Conservation (phyloP, 64 coral and sea anemone species). For the Actinia equina region DNA sequence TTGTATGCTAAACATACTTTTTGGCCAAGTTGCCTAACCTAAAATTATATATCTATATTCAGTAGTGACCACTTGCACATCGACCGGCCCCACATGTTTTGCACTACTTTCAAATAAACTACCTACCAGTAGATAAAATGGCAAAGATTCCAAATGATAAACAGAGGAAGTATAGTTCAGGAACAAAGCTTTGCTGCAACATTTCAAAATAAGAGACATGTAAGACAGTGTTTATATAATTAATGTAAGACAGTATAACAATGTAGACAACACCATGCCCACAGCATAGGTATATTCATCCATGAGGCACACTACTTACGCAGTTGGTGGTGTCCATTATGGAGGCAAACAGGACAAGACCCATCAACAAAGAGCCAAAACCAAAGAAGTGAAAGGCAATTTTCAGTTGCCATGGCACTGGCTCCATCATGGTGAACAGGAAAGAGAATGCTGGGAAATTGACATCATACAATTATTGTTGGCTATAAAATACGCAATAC, state of each 20-base stretch:
- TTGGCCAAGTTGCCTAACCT: no score
- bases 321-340: conserved; percentile 67
- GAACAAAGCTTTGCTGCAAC: conserved; percentile 19
- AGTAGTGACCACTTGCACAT: no score
- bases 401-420: conserved; percentile 97
- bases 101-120: neutral
- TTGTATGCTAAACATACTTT: no score
- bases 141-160: conserved; percentile 95
- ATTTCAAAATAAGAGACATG: neutral
- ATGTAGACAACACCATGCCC: no score
- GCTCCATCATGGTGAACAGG: conserved; percentile 95
- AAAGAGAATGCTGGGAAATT: conserved; percentile 83
- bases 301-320: conserved; percentile 55
- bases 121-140: conserved; percentile 68
- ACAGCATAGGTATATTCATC: no score
- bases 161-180: conserved; percentile 79
- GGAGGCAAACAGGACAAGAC: conserved; percentile 93
- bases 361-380: conserved; percentile 94
- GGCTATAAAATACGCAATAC: no score
- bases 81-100: no score
- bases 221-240: no score
- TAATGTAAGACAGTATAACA: no score
- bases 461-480: neutral
- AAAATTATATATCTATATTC: no score
- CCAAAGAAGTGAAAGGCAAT: conserved; percentile 99